Evolutionary conservation across 2,888 invertebrate genomes (phyloP).

Genomic region (Morinoia aosen): DNA sequence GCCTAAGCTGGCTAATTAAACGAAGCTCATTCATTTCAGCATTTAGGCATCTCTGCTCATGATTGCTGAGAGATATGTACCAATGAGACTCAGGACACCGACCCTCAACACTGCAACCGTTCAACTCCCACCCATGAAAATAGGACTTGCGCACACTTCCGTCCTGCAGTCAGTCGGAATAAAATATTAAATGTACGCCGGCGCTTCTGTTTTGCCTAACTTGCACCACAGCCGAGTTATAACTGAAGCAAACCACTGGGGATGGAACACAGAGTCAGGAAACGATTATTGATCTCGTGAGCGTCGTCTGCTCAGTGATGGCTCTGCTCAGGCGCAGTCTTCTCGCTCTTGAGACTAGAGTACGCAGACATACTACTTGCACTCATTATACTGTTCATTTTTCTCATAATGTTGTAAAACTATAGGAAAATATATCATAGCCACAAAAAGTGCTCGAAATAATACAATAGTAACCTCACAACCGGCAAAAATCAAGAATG

Average conservation of each 20-base stretch:
- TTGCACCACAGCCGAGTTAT: slow-evolving; percentile 51
- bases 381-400: neutral
- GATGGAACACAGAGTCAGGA: slow-evolving; percentile 45
- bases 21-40: neutral
- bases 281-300: slow-evolving; percentile 51
- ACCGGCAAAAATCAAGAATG: neutral
- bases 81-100: neutral
- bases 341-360: neutral
- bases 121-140: slow-evolving; percentile 43
- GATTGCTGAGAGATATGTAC: neutral
- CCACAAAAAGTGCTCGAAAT: neutral
- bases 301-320: slow-evolving; percentile 49
- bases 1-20: neutral
- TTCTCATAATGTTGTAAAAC: neutral
- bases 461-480: neutral
- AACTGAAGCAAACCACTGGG: slow-evolving; percentile 39
- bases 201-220: slow-evolving; percentile 49
- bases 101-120: slow-evolving; percentile 32
- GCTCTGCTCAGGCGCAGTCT: slow-evolving; percentile 51
- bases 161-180: slow-evolving; percentile 14
- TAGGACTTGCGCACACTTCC: slow-evolving; percentile 31
- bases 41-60: neutral
- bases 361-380: neutral
- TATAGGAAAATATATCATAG: neutral
- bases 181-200: slow-evolving; percentile 51